phyloP scores from a whole-genome alignment of 2,888 invertebrate species.

The Drosophila paracracens region DNA sequence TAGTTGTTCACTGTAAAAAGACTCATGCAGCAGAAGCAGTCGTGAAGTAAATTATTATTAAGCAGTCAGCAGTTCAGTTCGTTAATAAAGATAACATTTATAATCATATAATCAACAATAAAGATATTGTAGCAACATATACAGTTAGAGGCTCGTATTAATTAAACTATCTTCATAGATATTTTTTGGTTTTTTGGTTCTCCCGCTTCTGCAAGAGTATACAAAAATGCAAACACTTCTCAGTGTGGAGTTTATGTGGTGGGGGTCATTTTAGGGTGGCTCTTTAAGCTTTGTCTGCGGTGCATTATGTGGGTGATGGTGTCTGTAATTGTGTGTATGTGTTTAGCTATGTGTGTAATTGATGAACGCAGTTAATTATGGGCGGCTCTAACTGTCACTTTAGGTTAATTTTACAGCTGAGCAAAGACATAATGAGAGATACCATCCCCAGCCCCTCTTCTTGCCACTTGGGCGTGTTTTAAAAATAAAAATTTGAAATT shows the following conservation, averaged over 20 bases:
- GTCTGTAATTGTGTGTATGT: constrained; percentile 13
- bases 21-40: neutral
- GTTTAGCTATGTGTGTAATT: constrained; percentile 42
- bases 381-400: constrained; percentile 61
- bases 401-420: constrained; percentile 40
- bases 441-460: neutral
- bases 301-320: constrained; percentile 12
- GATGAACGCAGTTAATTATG: constrained; percentile 66
- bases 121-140: neutral
- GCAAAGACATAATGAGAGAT: constrained; percentile 11
- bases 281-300: constrained; percentile 44
- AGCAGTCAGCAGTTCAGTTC: neutral
- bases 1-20: neutral
- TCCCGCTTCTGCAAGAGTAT: neutral
- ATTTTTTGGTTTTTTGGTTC: neutral
- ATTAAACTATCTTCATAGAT: neutral
- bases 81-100: neutral
- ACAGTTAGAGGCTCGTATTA: neutral
- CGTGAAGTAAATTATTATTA: neutral
- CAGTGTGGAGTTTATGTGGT: neutral
- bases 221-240: constrained; percentile 14
- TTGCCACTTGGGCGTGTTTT: neutral
- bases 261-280: constrained; percentile 2
- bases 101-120: neutral
- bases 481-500: neutral